A percentile compares a stretch with the other conserved stretches of the same genome.
phyloP scores from a whole-genome alignment of 2,888 invertebrate species.

The Drosophila tanythrix region DNA sequence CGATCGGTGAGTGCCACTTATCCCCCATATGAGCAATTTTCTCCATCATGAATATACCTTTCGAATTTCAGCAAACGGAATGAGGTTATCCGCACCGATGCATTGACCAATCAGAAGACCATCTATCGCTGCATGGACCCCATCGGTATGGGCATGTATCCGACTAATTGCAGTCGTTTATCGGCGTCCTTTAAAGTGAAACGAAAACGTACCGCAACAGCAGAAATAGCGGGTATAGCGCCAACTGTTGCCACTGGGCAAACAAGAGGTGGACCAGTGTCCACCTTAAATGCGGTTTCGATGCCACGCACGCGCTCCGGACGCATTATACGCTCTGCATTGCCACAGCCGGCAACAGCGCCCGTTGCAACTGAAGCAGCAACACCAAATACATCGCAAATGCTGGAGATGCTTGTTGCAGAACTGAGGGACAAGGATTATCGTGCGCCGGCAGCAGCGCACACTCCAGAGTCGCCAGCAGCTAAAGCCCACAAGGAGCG shows the following conservation, averaged over 20 bases:
- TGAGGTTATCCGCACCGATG: slow-evolving; percentile 80
- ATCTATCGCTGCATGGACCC: slow-evolving; percentile 82
- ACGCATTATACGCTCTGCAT: slow-evolving; percentile 62
- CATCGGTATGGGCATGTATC: slow-evolving; percentile 70
- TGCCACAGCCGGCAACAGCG: slow-evolving; percentile 32
- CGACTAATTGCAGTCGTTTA: neutral
- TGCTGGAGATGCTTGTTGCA: slow-evolving; percentile 67
- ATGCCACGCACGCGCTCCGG: slow-evolving; percentile 75
- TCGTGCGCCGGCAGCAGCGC: slow-evolving; percentile 22
- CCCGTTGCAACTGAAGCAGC: slow-evolving; percentile 18
- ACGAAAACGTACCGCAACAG: slow-evolving; percentile 53
- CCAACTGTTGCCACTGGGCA: neutral
- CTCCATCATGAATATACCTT: neutral
- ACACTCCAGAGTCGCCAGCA: slow-evolving; percentile 1
- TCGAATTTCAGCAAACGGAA: slow-evolving; percentile 73
- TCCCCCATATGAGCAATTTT: neutral
- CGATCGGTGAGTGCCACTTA: slow-evolving; percentile 68
- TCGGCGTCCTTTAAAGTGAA: slow-evolving; percentile 46
- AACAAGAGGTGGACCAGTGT: neutral
- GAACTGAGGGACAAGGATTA: slow-evolving; percentile 75
- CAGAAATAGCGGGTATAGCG: slow-evolving; percentile 4
- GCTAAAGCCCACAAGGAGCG: slow-evolving; percentile 14
- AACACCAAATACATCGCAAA: slow-evolving; percentile 48
- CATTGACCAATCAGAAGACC: slow-evolving; percentile 77
- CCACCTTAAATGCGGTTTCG: slow-evolving; percentile 16